Evolutionary conservation across 35 echinoderm and acorn worm species (phyloP).

Genomic region (Stichopus chloronotus): DNA sequence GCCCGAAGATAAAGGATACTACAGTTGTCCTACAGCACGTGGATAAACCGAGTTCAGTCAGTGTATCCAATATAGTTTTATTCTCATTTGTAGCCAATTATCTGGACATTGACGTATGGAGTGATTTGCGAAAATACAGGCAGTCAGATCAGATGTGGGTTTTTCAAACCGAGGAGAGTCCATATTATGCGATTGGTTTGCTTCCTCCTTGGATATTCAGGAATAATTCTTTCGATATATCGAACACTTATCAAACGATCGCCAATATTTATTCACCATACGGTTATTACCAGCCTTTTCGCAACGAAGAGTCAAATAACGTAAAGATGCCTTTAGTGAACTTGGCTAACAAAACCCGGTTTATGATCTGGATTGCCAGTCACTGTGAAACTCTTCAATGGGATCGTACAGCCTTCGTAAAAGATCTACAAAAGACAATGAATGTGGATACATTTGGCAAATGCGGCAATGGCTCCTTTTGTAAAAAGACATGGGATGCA

Average conservation of each 20-base stretch:
- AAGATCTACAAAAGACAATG: conserved; percentile 45
- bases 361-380: too few species aligned
- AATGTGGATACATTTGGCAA: conserved; percentile 45
- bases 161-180: conserved; percentile 32
- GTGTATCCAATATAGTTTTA: conserved; percentile 18
- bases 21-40: conserved; percentile 22
- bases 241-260: conserved; percentile 14
- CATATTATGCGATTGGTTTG: background rate
- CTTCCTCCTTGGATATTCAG: background rate
- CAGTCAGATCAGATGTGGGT: conserved; percentile 41
- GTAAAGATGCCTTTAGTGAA: background rate
- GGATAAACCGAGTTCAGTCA: background rate
- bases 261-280: conserved; percentile 38
- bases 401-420: too few species aligned
- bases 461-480: conserved; percentile 44
- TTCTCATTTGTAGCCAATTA: conserved; percentile 10
- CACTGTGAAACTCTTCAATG: too few species aligned
- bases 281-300: conserved; percentile 12
- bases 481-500: background rate
- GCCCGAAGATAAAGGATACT: background rate
- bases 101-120: conserved; percentile 25
- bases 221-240: conserved; percentile 24
- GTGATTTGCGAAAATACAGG: background rate
- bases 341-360: too few species aligned
- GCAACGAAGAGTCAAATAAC: conserved; percentile 3